Percentiles rank a stretch among this genome's conserved stretches.
Conservation (phyloP, 2,797 vertebrate species). For the Pteronotus mesoamericanus region DNA sequence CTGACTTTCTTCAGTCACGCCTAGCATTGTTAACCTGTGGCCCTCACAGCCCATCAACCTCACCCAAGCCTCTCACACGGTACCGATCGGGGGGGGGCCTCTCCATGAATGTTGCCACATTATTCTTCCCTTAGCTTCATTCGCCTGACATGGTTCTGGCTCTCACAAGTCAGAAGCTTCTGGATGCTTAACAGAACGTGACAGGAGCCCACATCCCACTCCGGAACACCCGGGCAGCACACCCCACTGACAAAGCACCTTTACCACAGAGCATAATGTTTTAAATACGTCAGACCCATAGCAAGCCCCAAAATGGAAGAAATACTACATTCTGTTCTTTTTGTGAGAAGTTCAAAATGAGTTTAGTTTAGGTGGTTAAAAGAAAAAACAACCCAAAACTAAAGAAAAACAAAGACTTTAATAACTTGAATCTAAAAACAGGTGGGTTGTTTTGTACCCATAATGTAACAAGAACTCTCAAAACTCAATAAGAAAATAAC, state of each 20-base stretch:
- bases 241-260: not conserved
- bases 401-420: not conserved
- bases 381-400: not conserved
- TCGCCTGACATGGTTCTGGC: not conserved
- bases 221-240: not conserved
- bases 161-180: not conserved
- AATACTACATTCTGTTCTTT: not conserved
- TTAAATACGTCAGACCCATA: not conserved
- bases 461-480: not conserved
- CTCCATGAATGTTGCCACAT: not conserved
- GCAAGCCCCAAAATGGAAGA: not conserved
- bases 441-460: not conserved
- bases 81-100: accelerated
- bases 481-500: not conserved
- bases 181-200: accelerated
- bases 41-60: not conserved
- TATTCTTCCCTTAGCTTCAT: not conserved
- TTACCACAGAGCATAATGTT: not conserved
- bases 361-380: not conserved
- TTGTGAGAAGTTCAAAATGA: not conserved
- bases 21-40: not conserved
- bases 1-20: not conserved
- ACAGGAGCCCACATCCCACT: not conserved
- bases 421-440: not conserved
- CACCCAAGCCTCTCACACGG: not conserved